phyloP scores from a whole-genome alignment of 2,797 vertebrate genomes.

The Clarias pachynema region DNA sequence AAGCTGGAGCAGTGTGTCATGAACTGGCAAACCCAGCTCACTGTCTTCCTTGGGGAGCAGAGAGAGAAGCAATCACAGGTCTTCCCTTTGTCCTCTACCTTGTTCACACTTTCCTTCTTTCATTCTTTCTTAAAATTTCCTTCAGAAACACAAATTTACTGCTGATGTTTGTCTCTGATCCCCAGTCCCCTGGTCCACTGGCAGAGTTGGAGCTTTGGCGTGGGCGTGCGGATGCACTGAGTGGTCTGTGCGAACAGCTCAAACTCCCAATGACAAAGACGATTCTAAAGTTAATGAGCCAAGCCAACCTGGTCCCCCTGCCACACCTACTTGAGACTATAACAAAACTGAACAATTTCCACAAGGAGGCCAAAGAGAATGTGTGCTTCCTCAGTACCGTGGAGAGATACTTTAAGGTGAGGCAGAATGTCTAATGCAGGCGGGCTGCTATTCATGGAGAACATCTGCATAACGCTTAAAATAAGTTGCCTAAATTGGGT shows the following conservation, averaged over 20 bases:
- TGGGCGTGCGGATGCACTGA: conserved; percentile 78
- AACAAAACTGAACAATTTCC: conserved; percentile 77
- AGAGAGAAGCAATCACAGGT: conserved; percentile 86
- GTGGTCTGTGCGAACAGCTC: conserved; percentile 81
- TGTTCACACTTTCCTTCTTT: neutral
- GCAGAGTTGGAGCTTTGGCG: conserved; percentile 89
- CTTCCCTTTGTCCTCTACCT: neutral
- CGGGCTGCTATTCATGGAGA: no score
- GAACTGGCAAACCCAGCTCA: conserved; percentile 87
- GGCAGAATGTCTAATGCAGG: neutral
- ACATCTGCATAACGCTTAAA: neutral
- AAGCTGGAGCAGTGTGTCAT: conserved; percentile 81
- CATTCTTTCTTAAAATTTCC: neutral
- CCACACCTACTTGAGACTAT: conserved; percentile 75
- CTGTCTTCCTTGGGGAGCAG: conserved; percentile 76
- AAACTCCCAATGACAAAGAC: conserved; percentile 80
- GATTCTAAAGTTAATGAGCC: conserved; percentile 78
- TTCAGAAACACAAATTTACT: neutral
- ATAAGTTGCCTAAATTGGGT: neutral
- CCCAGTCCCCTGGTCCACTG: conserved; percentile 81
- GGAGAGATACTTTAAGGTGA: conserved; percentile 87
- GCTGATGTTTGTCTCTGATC: neutral
- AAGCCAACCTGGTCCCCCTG: conserved; percentile 68
- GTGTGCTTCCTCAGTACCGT: conserved; percentile 83
- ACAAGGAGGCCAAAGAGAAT: conserved; percentile 83